Percentiles rank a stretch among this genome's conserved stretches.
phyloP scores from a whole-genome alignment of 2,113 vertebrate genomes.

The Petaurus breviceps region DNA sequence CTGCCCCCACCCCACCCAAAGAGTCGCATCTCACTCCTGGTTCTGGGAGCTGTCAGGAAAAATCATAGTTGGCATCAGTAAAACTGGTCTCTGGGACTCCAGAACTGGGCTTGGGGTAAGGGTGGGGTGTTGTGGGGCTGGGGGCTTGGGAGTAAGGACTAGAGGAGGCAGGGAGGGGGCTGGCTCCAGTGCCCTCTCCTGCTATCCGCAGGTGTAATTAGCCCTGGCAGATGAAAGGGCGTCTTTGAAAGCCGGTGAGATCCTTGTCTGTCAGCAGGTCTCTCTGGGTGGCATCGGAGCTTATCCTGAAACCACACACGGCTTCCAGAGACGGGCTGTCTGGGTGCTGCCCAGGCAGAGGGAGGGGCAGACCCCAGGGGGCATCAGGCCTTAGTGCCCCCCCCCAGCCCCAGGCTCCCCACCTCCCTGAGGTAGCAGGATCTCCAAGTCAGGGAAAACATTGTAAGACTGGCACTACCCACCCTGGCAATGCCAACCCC shows the following conservation, averaged over 20 bases:
- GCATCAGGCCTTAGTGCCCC: constrained; percentile 18
- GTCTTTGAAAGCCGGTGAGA: constrained; percentile 80
- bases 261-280: constrained; percentile 82
- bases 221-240: constrained; percentile 82
- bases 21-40: constrained; percentile 60
- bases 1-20: neutral
- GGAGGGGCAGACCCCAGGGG: constrained; percentile 67
- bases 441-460: constrained; percentile 20
- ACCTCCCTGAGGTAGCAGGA: neutral
- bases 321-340: constrained; percentile 78
- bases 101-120: constrained; percentile 42
- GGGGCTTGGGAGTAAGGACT: constrained; percentile 27
- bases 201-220: constrained; percentile 81
- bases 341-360: constrained; percentile 70
- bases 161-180: constrained; percentile 67
- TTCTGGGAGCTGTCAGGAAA: constrained; percentile 17
- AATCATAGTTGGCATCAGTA: constrained; percentile 65
- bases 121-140: constrained; percentile 72
- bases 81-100: constrained; percentile 43
- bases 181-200: constrained; percentile 80
- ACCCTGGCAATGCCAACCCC: constrained; percentile 29
- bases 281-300: constrained; percentile 81
- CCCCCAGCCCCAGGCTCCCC: neutral
- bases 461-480: neutral
- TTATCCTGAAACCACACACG: constrained; percentile 81